Evolutionary conservation across 2,888 invertebrate species (phyloP).

Genomic region (Chymomyza caudatula): DNA sequence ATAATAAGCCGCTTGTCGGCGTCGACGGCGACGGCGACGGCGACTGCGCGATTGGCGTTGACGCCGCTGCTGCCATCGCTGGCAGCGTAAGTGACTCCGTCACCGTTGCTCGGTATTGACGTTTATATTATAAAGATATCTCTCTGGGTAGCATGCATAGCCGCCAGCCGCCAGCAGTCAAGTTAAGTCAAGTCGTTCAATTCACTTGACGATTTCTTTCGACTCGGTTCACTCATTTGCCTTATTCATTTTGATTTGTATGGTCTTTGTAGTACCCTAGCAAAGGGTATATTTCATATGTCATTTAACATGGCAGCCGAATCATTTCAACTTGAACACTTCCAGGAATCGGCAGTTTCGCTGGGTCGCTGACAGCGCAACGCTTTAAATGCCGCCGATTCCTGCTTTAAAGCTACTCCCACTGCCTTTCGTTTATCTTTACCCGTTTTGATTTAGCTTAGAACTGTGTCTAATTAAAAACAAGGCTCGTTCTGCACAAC

Average conservation of each 20-base stretch:
- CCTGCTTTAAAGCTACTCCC: no score
- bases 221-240: constrained; percentile 24
- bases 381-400: no score
- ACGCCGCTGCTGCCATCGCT: neutral
- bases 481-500: no score
- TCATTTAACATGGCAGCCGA: neutral
- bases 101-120: neutral
- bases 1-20: constrained; percentile 58
- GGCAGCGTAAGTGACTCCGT: neutral
- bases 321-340: no score
- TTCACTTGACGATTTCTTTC: neutral
- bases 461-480: no score
- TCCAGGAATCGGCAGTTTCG: no score
- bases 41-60: neutral
- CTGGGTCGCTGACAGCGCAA: no score
- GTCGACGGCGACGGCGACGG: constrained; percentile 2
- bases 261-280: neutral
- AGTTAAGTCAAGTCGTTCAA: constrained; percentile 22
- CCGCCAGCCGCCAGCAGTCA: neutral
- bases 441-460: no score
- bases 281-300: neutral
- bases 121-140: neutral
- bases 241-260: neutral
- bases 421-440: no score
- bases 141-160: neutral